Conservation (phyloP, 1,140 invertebrate species). For the Patella vulgata region DNA sequence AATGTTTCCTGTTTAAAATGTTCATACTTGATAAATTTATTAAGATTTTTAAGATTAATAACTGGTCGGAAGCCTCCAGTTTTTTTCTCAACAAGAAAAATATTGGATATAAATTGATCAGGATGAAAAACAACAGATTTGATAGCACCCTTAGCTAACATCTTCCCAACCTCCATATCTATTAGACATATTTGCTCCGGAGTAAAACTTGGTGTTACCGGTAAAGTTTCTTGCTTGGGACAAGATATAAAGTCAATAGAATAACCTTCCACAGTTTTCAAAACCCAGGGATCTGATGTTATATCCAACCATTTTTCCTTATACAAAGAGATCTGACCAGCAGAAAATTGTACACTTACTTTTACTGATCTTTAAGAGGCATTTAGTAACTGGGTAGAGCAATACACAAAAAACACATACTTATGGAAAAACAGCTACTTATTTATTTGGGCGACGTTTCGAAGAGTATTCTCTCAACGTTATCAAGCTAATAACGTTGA, state of each 20-base stretch:
- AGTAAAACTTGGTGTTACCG: background rate
- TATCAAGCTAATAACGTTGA: too few relatives aligned
- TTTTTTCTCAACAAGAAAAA: constrained; percentile 17
- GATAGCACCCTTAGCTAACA: constrained; percentile 3
- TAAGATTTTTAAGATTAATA: too few relatives aligned
- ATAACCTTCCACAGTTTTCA: background rate
- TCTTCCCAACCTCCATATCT: background rate
- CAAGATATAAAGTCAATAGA: background rate
- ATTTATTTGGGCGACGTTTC: too few relatives aligned
- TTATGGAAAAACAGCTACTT: too few relatives aligned
- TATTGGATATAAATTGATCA: constrained; percentile 11
- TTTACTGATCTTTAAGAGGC: too few relatives aligned
- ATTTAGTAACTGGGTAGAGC: too few relatives aligned
- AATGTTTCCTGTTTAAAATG: too few relatives aligned
- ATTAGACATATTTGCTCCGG: background rate
- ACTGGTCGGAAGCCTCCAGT: constrained; percentile 7
- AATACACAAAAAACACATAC: too few relatives aligned
- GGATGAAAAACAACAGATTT: background rate
- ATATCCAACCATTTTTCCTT: constrained; percentile 10
- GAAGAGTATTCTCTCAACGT: too few relatives aligned
- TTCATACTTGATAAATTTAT: too few relatives aligned
- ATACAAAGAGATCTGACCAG: too few relatives aligned
- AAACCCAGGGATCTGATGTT: constrained; percentile 2
- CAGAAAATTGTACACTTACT: too few relatives aligned
- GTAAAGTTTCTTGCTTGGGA: background rate